Conservation (phyloP, 2,888 invertebrate genomes). For the Disparrhopalites patrizii region DNA sequence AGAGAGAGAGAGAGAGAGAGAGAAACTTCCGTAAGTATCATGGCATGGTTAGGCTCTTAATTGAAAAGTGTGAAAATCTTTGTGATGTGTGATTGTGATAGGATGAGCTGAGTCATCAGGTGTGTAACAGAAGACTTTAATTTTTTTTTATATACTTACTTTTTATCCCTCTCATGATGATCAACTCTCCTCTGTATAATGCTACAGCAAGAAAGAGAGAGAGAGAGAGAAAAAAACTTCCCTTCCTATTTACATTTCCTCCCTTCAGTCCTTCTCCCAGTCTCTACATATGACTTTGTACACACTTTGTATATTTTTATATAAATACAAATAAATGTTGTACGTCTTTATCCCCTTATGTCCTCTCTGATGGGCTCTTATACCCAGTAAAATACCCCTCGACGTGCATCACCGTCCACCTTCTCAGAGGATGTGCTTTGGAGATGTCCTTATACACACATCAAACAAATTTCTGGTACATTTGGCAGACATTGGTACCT, state of each 20-base stretch:
- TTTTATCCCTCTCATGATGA: not conserved
- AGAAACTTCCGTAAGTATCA: slow-evolving; percentile 15
- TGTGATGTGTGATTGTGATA: slow-evolving; percentile 24
- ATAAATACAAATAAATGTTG: no score
- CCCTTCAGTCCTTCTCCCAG: not conserved
- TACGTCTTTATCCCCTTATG: no score
- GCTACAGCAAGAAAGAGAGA: not conserved
- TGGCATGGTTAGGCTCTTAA: slow-evolving; percentile 27
- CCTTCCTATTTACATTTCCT: not conserved
- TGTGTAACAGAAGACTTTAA: slow-evolving; percentile 32
- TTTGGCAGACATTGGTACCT: no score
- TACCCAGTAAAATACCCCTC: no score
- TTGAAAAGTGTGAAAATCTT: slow-evolving; percentile 41
- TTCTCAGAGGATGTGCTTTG: no score
- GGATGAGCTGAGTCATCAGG: slow-evolving; percentile 40
- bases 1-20: not conserved
- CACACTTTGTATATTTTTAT: not conserved
- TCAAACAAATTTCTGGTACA: no score
- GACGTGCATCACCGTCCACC: no score
- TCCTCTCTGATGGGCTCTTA: no score
- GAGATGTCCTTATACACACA: no score
- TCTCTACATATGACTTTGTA: not conserved
- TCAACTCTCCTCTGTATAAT: slow-evolving; percentile 1
- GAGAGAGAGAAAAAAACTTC: not conserved
- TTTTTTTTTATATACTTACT: slow-evolving; percentile 1